Percentiles rank a stretch among this genome's conserved stretches.
Evolutionary conservation across 2,113 vertebrate species (phyloP).

Genomic region (Steatornis caripensis): DNA sequence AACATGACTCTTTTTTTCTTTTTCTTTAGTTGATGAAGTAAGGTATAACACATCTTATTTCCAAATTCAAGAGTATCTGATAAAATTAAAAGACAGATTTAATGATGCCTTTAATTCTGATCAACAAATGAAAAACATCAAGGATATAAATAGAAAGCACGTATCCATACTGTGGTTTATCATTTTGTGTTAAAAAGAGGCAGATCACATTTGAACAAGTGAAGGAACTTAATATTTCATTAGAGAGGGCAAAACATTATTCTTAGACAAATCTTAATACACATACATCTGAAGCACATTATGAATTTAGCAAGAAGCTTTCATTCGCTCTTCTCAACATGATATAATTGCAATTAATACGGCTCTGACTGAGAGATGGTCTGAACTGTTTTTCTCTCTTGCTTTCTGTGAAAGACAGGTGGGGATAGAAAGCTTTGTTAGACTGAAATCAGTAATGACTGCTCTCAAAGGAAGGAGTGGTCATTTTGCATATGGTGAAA

Average conservation of each 20-base stretch:
- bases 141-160: background rate
- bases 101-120: background rate
- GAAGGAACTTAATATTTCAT: conserved; percentile 11
- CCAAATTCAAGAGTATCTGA: background rate
- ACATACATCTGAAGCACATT: background rate
- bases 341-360: conserved; percentile 8
- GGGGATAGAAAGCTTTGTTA: background rate
- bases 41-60: background rate
- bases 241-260: background rate
- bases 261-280: conserved; percentile 18
- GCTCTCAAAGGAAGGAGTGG: background rate
- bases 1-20: background rate
- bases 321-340: background rate
- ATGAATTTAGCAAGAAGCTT: conserved; percentile 25
- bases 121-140: conserved; percentile 4
- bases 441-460: background rate
- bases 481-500: background rate
- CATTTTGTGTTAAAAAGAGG: background rate
- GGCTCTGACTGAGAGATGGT: background rate
- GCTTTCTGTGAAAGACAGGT: background rate
- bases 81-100: background rate
- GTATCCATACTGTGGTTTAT: background rate
- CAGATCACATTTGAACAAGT: background rate
- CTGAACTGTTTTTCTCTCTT: background rate
- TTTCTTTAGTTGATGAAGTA: background rate